Conservation (phyloP, 1,140 invertebrate genomes). For the Zaprionus nigranus region DNA sequence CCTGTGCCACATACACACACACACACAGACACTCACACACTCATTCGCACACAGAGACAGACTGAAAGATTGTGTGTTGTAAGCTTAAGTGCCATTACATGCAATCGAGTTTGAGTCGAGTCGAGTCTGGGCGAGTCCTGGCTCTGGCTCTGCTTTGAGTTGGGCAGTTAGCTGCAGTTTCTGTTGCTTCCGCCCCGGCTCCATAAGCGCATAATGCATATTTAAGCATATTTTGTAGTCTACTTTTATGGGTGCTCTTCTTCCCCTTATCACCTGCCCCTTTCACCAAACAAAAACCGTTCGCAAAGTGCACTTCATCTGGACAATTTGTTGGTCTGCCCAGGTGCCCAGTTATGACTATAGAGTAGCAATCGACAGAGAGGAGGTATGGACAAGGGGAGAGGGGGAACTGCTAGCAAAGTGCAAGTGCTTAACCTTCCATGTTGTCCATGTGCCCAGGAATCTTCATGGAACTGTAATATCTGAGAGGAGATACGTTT, state of each 20-base stretch:
- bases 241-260: conserved; percentile 61
- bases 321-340: conserved; percentile 63
- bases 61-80: conserved; percentile 56
- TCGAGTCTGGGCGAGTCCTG: conserved; percentile 33
- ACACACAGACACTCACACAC: conserved; percentile 26
- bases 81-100: conserved; percentile 82
- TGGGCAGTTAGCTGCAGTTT: conserved; percentile 27
- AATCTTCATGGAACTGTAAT: neutral
- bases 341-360: conserved; percentile 12
- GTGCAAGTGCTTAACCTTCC: conserved; percentile 24
- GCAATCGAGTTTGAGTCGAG: conserved; percentile 68
- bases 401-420: conserved; percentile 2
- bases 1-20: conserved; percentile 54
- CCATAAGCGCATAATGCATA: conserved; percentile 80
- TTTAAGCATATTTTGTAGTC: conserved; percentile 81
- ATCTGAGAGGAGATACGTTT: neutral
- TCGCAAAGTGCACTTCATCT: conserved; percentile 74
- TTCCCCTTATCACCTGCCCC: neutral
- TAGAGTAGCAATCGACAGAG: neutral
- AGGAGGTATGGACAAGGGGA: neutral
- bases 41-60: conserved; percentile 10
- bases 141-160: conserved; percentile 9
- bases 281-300: neutral
- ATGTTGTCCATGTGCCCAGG: neutral
- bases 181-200: conserved; percentile 29